Evolutionary conservation across 2,888 invertebrate species (phyloP), one percentile per base, ranked within the genome.

Genomic region (Baccha elongata): DNA sequence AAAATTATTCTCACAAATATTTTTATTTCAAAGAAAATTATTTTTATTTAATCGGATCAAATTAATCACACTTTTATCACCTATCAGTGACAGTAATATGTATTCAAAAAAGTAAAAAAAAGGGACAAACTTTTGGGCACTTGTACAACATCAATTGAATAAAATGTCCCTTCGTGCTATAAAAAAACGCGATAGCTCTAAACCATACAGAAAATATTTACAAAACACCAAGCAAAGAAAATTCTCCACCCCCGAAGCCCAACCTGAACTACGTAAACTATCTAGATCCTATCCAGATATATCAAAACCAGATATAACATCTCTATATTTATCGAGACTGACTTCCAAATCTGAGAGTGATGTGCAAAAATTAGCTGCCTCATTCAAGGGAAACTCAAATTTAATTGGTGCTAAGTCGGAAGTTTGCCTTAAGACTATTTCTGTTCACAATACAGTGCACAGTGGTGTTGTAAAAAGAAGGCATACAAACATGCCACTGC

Each of bases 91-190:
- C n/a, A n/a, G n/a, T n/a, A 7, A 32, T 7, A 52, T 69, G 53
- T 55, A 83, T 83, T 76, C 67, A 29, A 72, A 55, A 53, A 69
- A 50, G 29, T 44, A 53, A 26, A 11, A 42, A 62, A 37, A 62
- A 37, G 19, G 17, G 3, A 35, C 17, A 40, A 19, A 23, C n/a
- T n/a, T n/a, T n/a, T n/a, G n/a, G n/a, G n/a, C n/a, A n/a, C n/a
- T n/a, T n/a, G n/a, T n/a, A n/a, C n/a, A n/a, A n/a, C 23, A 32
- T 46, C 46, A 62, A 72, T 23, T 78, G 64, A 83, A 87, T 26
- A 44, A 58, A 40, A 90, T 90, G 90, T 91, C 90, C 87, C 86
- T 90, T 73, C 89, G 91, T 60, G 91, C 91, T 83, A 88, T 91
- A 42, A 89, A 88, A 69, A 90, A 90, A 86, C 89, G 89, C 71